These are phyloP conservation scores for Eutrigla gurnardus DNA, from an alignment of 2,797 vertebrate genomes.

Conservation along the genomic window DNA sequence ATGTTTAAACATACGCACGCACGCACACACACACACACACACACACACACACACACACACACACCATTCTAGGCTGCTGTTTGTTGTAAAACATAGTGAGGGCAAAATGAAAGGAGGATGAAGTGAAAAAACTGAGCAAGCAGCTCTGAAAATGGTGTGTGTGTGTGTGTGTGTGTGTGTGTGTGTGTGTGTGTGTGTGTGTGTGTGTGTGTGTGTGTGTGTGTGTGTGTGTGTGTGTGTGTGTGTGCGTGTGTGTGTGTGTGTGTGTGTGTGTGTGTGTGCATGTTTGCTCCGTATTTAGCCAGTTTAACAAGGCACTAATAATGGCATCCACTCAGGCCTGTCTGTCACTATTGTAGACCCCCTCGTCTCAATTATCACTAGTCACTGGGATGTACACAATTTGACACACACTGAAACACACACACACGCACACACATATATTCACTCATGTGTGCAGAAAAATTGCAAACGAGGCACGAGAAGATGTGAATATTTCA, in stretches of 20 bases:
- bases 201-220: slow-evolving; percentile 13
- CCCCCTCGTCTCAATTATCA: slow-evolving; percentile 63
- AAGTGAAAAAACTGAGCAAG: too few relatives aligned
- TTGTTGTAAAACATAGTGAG: too few relatives aligned
- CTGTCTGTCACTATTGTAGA: slow-evolving; percentile 65
- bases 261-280: slow-evolving; percentile 9
- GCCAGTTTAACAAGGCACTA: slow-evolving; percentile 50
- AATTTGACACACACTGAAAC: slow-evolving; percentile 30
- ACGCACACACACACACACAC: slow-evolving; percentile 11
- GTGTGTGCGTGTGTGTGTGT: slow-evolving; percentile 9
- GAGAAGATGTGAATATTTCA: slow-evolving; percentile 38
- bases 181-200: slow-evolving; percentile 3
- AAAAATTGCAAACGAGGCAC: slow-evolving; percentile 40
- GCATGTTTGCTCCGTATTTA: slow-evolving; percentile 35
- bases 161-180: slow-evolving; percentile 12
- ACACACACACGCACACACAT: slow-evolving; percentile 12
- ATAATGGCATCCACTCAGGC: slow-evolving; percentile 55
- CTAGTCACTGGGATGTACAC: slow-evolving; percentile 35
- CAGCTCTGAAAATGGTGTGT: background rate
- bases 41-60: slow-evolving; percentile 19
- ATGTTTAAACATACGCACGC: slow-evolving; percentile 12
- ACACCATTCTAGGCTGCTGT: background rate
- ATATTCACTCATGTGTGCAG: slow-evolving; percentile 36
- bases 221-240: slow-evolving; percentile 15
- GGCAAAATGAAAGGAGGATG: too few relatives aligned